These are phyloP conservation scores for Tyto alba DNA, from an alignment of 2,113 vertebrate species.

Conservation along the genomic window DNA sequence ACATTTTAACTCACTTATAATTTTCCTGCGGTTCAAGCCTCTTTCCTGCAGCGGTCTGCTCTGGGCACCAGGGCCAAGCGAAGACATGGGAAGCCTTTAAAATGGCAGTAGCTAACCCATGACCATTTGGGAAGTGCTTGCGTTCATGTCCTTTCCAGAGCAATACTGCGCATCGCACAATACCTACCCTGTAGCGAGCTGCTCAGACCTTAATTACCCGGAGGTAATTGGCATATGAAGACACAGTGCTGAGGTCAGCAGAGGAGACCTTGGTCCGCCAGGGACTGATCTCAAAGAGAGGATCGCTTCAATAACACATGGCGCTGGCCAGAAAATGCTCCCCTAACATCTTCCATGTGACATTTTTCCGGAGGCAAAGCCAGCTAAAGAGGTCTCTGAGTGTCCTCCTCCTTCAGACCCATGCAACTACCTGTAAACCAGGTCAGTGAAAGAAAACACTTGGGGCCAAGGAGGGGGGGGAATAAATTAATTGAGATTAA, in stretches of 20 bases:
- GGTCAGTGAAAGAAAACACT: not conserved
- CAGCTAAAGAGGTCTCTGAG: not conserved
- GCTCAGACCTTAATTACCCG: not conserved
- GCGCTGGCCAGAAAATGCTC: not conserved
- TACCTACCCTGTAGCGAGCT: not conserved
- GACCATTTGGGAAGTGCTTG: not conserved
- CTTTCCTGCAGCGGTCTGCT: not conserved
- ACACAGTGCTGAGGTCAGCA: not conserved
- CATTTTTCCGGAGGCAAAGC: not conserved
- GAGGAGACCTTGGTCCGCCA: not conserved
- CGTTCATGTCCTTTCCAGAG: not conserved
- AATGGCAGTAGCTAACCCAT: not conserved
- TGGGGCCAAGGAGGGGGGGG: fast-evolving
- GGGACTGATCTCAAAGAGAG: not conserved
- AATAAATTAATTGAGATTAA: not conserved
- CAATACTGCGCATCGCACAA: not conserved
- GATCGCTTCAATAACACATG: not conserved
- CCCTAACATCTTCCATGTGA: not conserved
- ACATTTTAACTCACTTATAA: slow-evolving; percentile 9
- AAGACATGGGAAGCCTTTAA: not conserved
- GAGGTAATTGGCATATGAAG: not conserved
- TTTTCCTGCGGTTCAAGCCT: not conserved
- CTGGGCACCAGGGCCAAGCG: not conserved
- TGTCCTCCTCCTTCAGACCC: not conserved
- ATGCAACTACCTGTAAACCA: not conserved